These are phyloP conservation scores for Tigriopus japonicus DNA, from an alignment of 1,140 invertebrate genomes.

Conservation along the genomic window DNA sequence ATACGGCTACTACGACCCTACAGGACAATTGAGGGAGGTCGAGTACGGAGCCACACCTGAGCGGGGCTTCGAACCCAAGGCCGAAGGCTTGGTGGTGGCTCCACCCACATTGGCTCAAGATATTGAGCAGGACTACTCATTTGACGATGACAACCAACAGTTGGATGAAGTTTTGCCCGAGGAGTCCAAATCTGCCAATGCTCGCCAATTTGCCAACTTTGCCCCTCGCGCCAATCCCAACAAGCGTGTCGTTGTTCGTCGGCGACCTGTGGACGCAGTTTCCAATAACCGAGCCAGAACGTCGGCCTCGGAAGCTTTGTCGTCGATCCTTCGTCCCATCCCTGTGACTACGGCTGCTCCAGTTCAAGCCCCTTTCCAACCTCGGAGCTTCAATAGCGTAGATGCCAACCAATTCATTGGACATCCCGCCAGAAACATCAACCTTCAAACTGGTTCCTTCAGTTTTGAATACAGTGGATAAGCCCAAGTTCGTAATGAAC, in stretches of 20 bases:
- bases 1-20: slow-evolving; percentile 59
- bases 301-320: not conserved
- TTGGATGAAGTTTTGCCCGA: not conserved
- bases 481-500: too few species aligned
- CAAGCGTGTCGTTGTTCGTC: not conserved
- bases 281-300: not conserved
- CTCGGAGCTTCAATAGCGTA: not conserved
- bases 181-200: not conserved
- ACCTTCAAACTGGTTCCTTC: not conserved
- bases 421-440: slow-evolving; percentile 2
- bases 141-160: not conserved
- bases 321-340: not conserved
- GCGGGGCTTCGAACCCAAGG: slow-evolving; percentile 20
- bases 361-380: too few species aligned
- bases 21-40: slow-evolving; percentile 59
- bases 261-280: not conserved
- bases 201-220: not conserved
- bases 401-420: not conserved
- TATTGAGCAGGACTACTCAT: not conserved
- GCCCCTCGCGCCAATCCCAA: not conserved
- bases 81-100: not conserved
- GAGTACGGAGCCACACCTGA: slow-evolving; percentile 38
- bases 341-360: not conserved
- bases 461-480: not conserved
- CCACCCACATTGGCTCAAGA: slow-evolving; percentile 1